These are phyloP conservation scores for Steinernema carpocapsae DNA, from an alignment of 2,888 invertebrate species.

Conservation along the genomic window DNA sequence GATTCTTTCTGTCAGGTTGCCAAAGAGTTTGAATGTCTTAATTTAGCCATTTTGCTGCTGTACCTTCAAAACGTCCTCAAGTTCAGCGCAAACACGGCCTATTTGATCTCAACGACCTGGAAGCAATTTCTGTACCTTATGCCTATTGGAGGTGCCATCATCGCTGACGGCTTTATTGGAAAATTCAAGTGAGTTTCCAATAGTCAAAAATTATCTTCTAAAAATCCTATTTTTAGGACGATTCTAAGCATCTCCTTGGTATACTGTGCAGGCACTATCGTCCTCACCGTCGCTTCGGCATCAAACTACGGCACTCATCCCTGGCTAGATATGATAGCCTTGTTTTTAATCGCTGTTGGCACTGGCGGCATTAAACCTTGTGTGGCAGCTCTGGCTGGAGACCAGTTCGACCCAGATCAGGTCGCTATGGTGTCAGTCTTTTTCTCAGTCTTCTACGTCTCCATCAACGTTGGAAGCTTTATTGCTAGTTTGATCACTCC, in stretches of 20 bases:
- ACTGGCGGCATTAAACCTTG: constrained; percentile 72
- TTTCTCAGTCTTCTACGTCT: constrained; percentile 90
- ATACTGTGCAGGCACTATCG: constrained; percentile 18
- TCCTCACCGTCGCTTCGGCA: constrained; percentile 4
- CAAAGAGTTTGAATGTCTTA: too few species aligned
- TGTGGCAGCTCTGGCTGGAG: constrained; percentile 72
- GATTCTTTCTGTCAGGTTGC: too few species aligned
- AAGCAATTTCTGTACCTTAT: too few species aligned
- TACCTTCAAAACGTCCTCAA: too few species aligned
- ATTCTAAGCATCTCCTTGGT: constrained; percentile 7
- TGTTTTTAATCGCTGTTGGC: constrained; percentile 69
- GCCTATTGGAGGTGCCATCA: constrained; percentile 9
- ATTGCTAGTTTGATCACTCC: constrained; percentile 87
- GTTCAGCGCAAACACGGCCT: too few species aligned
- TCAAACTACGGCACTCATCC: neutral
- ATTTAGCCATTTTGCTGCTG: too few species aligned
- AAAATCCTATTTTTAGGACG: neutral
- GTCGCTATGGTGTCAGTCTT: constrained; percentile 78
- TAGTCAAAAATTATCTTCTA: neutral
- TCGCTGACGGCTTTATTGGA: constrained; percentile 36
- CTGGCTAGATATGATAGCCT: constrained; percentile 52
- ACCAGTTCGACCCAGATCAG: constrained; percentile 73
- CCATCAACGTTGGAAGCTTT: constrained; percentile 85
- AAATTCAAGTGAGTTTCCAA: constrained; percentile 17
- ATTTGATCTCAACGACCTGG: too few species aligned